Conservation (phyloP, 2,888 invertebrate species). For the Patella depressa region DNA sequence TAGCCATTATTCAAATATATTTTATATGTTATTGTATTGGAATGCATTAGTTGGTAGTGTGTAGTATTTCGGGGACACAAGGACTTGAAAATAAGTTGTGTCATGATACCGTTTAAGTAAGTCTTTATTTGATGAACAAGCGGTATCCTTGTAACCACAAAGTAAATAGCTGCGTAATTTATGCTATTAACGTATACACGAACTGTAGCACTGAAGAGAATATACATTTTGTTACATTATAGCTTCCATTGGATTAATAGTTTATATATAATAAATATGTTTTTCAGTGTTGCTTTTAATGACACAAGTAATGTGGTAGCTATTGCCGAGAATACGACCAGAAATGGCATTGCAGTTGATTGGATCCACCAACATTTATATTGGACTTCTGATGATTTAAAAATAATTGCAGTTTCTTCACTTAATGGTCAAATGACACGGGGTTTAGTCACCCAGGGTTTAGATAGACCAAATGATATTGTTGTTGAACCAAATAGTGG, state of each 20-base stretch:
- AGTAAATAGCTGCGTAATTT: no score
- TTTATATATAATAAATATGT: not conserved
- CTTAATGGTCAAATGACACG: conserved; percentile 91
- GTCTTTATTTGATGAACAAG: no score
- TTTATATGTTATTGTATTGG: no score
- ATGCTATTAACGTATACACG: no score
- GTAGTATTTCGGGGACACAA: no score
- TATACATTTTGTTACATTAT: no score
- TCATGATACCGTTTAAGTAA: no score
- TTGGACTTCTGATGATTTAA: conserved; percentile 86
- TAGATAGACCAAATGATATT: conserved; percentile 84
- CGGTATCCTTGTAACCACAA: no score
- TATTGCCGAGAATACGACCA: conserved; percentile 74
- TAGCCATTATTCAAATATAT: not conserved
- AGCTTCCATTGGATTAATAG: no score
- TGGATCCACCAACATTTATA: conserved; percentile 98
- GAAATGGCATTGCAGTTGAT: conserved; percentile 95
- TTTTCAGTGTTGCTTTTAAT: conserved; percentile 85
- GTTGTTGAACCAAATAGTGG: conserved; percentile 62
- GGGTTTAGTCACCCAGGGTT: conserved; percentile 81
- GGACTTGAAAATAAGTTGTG: no score
- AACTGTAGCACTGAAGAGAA: no score
- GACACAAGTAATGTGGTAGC: conserved; percentile 78
- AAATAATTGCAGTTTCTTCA: conserved; percentile 90
- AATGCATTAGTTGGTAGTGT: not conserved